Percentiles rank a stretch among this genome's conserved stretches.
phyloP scores from a whole-genome alignment of 2,888 invertebrate genomes.

The Ectobius pallidus region DNA sequence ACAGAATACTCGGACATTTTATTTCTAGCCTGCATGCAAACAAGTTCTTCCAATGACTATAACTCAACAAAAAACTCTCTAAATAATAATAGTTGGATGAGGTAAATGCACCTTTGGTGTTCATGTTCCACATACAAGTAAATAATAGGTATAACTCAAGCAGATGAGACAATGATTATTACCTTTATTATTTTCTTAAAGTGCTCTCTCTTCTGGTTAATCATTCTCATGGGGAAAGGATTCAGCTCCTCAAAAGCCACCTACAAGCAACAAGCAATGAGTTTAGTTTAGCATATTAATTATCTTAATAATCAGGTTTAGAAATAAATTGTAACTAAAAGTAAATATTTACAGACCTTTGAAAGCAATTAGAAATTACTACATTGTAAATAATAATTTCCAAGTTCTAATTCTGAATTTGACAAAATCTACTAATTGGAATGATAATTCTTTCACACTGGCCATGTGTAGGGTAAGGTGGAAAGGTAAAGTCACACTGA shows the following conservation, averaged over 20 bases:
- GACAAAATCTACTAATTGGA: neutral
- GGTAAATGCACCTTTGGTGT: neutral
- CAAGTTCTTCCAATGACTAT: neutral
- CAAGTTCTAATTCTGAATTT: neutral
- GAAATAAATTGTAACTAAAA: too few relatives aligned
- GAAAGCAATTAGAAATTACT: neutral
- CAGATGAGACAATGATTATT: neutral
- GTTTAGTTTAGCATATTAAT: neutral
- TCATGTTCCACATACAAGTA: neutral
- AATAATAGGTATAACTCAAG: neutral
- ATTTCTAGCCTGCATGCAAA: too few relatives aligned
- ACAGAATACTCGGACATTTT: too few relatives aligned
- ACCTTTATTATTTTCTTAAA: neutral
- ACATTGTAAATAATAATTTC: neutral
- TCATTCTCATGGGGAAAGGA: neutral
- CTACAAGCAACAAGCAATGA: neutral
- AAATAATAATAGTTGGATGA: neutral
- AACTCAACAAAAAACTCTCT: neutral
- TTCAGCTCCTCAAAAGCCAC: constrained; percentile 2
- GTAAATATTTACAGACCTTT: neutral
- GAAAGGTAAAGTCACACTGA: too few relatives aligned
- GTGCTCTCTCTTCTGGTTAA: neutral
- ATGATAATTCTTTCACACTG: too few relatives aligned
- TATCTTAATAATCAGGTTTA: too few relatives aligned
- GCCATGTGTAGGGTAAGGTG: too few relatives aligned